Evolutionary conservation across 2,113 vertebrate species (phyloP).

Genomic region (Cavia aperea): DNA sequence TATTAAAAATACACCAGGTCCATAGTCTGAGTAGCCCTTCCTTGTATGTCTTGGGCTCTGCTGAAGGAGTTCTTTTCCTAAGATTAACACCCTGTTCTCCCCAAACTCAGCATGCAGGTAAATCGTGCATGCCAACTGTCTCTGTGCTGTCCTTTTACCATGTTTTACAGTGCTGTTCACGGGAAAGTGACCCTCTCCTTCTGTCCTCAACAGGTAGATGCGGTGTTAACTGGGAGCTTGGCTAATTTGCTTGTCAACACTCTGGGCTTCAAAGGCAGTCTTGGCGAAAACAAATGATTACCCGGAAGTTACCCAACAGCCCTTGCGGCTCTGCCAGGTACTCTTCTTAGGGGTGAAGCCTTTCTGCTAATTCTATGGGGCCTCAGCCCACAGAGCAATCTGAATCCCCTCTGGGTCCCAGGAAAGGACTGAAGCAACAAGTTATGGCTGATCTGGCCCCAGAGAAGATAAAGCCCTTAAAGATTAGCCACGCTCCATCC

Average conservation of each 20-base stretch:
- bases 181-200: slow-evolving; percentile 10
- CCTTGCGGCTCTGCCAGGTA: background rate
- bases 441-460: slow-evolving; percentile 28
- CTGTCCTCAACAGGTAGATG: background rate
- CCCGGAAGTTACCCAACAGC: slow-evolving; percentile 15
- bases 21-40: background rate
- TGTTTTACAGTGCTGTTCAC: background rate
- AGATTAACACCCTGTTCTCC: background rate
- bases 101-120: background rate
- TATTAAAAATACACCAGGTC: background rate
- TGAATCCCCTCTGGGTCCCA: background rate
- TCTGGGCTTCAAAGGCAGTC: slow-evolving; percentile 25
- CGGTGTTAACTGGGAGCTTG: background rate
- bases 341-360: background rate
- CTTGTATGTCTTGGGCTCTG: background rate
- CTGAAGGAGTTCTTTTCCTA: background rate
- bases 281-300: slow-evolving; percentile 30
- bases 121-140: background rate
- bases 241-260: background rate
- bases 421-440: background rate
- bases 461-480: slow-evolving; percentile 56
- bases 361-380: background rate
- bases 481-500: slow-evolving; percentile 52
- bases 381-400: background rate
- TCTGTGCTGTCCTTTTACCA: background rate